phyloP scores from a whole-genome alignment of 1,140 invertebrate genomes.

The Portunus trituberculatus region DNA sequence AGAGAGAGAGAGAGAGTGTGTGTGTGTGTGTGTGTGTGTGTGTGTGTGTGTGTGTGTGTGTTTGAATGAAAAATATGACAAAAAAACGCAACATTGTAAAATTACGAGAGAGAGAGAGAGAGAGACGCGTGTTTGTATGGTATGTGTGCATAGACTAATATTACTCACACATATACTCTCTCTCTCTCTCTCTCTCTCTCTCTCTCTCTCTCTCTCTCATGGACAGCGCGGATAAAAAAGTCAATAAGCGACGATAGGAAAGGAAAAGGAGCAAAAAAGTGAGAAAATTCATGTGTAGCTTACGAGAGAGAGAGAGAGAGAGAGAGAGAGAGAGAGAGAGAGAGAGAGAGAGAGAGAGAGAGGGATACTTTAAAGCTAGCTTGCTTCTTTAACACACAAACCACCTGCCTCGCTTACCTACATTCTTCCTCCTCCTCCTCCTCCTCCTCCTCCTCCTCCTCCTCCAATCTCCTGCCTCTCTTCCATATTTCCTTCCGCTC shows the following conservation, averaged over 20 bases:
- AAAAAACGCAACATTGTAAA: neutral
- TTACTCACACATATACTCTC: too few relatives aligned
- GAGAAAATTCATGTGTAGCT: neutral
- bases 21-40: too few relatives aligned
- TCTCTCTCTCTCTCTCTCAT: too few relatives aligned
- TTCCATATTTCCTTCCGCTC: neutral
- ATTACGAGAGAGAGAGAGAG: neutral
- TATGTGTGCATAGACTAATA: too few relatives aligned
- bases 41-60: too few relatives aligned
- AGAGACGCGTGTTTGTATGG: neutral
- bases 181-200: too few relatives aligned
- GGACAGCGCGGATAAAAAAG: too few relatives aligned
- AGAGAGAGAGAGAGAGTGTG: too few relatives aligned
- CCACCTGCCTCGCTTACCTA: slow-evolving; percentile 1
- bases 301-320: neutral
- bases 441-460: neutral
- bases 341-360: slow-evolving; percentile 51
- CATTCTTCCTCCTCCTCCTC: neutral
- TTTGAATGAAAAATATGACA: too few relatives aligned
- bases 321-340: slow-evolving; percentile 58
- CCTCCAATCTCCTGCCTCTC: slow-evolving; percentile 27
- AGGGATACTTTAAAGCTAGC: neutral
- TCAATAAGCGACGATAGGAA: neutral
- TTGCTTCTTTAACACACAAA: neutral
- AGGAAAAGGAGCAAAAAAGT: neutral